A percentile compares a stretch with the other conserved stretches of the same genome.
Evolutionary conservation across 2,888 invertebrate genomes (phyloP).

Genomic region (Drosophila helvetica): DNA sequence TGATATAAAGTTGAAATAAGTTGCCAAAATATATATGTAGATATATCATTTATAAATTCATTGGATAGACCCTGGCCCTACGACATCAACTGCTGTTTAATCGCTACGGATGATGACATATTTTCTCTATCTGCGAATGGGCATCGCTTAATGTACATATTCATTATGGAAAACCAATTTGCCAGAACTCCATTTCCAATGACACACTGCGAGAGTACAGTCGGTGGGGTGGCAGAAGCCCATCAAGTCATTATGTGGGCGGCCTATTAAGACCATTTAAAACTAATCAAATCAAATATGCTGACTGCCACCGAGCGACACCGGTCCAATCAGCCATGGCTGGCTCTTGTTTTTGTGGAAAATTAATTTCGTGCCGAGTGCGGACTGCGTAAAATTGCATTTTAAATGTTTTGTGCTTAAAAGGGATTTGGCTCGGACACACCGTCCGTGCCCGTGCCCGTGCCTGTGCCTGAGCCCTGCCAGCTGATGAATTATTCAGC

Average conservation of each 20-base stretch:
- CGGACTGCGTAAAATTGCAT: constrained; percentile 67
- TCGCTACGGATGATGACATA: constrained; percentile 11
- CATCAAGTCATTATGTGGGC: constrained; percentile 67
- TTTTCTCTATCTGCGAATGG: constrained; percentile 37
- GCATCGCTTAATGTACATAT: constrained; percentile 69
- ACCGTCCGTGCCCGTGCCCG: constrained; percentile 27
- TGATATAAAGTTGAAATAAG: too few species aligned
- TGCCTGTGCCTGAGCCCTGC: constrained; percentile 11
- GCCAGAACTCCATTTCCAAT: constrained; percentile 27
- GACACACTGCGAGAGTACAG: background rate
- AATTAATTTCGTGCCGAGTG: constrained; percentile 69
- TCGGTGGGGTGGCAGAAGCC: constrained; percentile 16
- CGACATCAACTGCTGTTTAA: background rate
- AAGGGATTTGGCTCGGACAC: constrained; percentile 58
- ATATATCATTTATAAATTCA: too few species aligned
- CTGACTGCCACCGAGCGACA: constrained; percentile 47
- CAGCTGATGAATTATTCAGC: constrained; percentile 65
- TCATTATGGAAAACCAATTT: constrained; percentile 71
- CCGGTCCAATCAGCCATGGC: constrained; percentile 38
- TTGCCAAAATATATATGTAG: too few species aligned
- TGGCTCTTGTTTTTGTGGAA: constrained; percentile 60
- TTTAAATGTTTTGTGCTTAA: constrained; percentile 71
- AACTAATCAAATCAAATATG: constrained; percentile 79
- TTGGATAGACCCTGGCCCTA: background rate
- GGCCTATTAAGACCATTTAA: constrained; percentile 68